Base-by-base conservation (phyloP, 2,113 vertebrate species). In the Mus spicilegus region DNA sequence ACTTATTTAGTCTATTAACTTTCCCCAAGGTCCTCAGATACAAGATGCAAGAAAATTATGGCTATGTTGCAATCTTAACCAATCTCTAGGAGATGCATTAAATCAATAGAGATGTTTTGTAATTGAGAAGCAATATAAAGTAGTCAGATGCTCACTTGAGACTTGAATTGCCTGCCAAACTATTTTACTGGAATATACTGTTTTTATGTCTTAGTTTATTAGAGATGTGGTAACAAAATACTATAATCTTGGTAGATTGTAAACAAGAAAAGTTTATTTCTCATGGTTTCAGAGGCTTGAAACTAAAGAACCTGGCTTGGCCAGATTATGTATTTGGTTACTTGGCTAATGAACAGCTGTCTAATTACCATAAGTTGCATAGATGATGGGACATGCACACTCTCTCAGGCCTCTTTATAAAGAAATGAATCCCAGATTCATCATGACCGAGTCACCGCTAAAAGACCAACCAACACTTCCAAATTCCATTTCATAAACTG, bases 61-160 rank as follows among this genome's bases (percentile, higher is more conserved):
- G 65, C 94, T 69, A 13, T 51, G 54, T 73, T 95, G 39, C 84
- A 94, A 72, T 91, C 90, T 90, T 85, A 84, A 80, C 5, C 22
- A 46, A 14, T 93, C 51, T 94, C 36, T 84, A 92, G 80, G 30
- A 49, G 36, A 70, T 75, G 30, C 26, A n/a, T 75, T 89, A 85
- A 80, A 67, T 97, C 49, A 81, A 61, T 81, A 76, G 30, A 78
- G 39, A 69, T 77, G 39, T n/a, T 84, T 51, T 81, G 5, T 87
- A 75, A 91, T 91, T 94, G 86, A 75, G 63, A 93, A 90, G 46
- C 46, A 36, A 87, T 91, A 73, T 61, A 86, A 67, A 91, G 36
- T 42, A 1, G 67, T 95, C 73, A 84, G 73, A 69, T 9, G 26
- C 20, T 95, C 84, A 9, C 5, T 33, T 65, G 72, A 94, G 61